Percentiles rank a stretch among this genome's conserved stretches.
Evolutionary conservation across 1,140 invertebrate species (phyloP).

Genomic region (Acromyrmex charruanus): DNA sequence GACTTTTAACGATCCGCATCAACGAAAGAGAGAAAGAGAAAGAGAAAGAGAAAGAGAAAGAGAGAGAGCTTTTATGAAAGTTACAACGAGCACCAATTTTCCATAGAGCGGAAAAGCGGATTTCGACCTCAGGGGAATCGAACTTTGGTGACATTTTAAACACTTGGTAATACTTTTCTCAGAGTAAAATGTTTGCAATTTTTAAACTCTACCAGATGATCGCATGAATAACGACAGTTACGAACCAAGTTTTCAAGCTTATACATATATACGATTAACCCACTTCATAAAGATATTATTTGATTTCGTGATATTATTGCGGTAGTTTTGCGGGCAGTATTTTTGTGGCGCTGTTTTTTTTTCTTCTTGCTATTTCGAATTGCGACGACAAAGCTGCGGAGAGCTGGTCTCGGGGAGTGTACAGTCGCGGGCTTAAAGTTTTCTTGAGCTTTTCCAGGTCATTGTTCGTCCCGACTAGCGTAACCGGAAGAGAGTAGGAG

Average conservation of each 20-base stretch:
- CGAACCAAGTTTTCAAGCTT: neutral
- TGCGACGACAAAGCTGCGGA: constrained; percentile 28
- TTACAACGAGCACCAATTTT: constrained; percentile 27
- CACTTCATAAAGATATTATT: constrained; percentile 1
- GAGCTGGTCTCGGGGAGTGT: constrained; percentile 6
- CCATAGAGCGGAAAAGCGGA: constrained; percentile 27
- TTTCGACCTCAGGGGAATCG: neutral
- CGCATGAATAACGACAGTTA: neutral
- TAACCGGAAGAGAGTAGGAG: constrained; percentile 67
- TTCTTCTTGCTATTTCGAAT: neutral
- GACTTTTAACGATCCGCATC: constrained; percentile 52
- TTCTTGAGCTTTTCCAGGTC: constrained; percentile 73
- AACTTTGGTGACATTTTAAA: constrained; percentile 36
- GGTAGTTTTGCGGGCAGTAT: neutral
- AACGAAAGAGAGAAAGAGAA: neutral
- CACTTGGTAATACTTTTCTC: constrained; percentile 7
- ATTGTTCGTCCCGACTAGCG: constrained; percentile 69
- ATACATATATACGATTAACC: neutral
- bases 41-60: neutral
- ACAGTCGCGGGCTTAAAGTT: constrained; percentile 61
- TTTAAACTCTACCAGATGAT: neutral
- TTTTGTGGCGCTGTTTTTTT: neutral
- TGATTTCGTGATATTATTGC: neutral
- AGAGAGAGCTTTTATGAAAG: constrained; percentile 9
- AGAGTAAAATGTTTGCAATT: constrained; percentile 15